Conservation (phyloP, 2,797 vertebrate genomes). For the Enteromius mattozi region DNA sequence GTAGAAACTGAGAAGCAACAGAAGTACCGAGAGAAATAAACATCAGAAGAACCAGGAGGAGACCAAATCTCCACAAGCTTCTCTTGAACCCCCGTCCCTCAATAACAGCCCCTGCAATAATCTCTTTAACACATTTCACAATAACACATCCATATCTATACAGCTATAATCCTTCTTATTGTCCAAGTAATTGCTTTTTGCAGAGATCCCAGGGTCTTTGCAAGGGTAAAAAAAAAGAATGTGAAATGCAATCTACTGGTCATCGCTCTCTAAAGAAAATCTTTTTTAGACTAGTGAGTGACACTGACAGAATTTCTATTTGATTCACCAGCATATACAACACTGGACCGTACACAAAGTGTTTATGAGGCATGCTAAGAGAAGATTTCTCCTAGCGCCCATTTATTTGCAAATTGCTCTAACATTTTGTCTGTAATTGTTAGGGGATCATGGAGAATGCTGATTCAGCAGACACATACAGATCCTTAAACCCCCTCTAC, state of each 20-base stretch:
- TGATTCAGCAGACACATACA: slow-evolving; percentile 50
- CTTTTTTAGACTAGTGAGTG: slow-evolving; percentile 13
- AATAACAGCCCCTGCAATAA: slow-evolving; percentile 8
- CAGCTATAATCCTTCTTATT: neutral
- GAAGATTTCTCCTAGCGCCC: slow-evolving; percentile 11
- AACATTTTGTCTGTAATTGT: slow-evolving; percentile 13
- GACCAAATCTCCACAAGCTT: slow-evolving; percentile 3
- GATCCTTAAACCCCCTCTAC: slow-evolving; percentile 10
- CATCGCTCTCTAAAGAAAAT: slow-evolving; percentile 2
- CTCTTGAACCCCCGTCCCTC: neutral
- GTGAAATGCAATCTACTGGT: slow-evolving; percentile 29
- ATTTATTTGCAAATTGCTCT: slow-evolving; percentile 12
- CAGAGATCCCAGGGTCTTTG: neutral
- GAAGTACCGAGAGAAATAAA: slow-evolving; percentile 30
- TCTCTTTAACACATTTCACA: slow-evolving; percentile 1
- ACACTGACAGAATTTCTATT: neutral
- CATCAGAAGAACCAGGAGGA: neutral
- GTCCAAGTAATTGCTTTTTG: slow-evolving; percentile 30
- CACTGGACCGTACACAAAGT: neutral
- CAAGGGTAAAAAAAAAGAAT: slow-evolving; percentile 16
- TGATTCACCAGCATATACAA: slow-evolving; percentile 4
- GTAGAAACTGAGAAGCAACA: slow-evolving; percentile 19
- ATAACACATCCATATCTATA: slow-evolving; percentile 2
- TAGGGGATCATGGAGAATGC: slow-evolving; percentile 24
- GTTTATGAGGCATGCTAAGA: slow-evolving; percentile 1